These are phyloP conservation scores for Nyctalus aviator DNA, from an alignment of 2,797 vertebrate species.

Conservation along the genomic window DNA sequence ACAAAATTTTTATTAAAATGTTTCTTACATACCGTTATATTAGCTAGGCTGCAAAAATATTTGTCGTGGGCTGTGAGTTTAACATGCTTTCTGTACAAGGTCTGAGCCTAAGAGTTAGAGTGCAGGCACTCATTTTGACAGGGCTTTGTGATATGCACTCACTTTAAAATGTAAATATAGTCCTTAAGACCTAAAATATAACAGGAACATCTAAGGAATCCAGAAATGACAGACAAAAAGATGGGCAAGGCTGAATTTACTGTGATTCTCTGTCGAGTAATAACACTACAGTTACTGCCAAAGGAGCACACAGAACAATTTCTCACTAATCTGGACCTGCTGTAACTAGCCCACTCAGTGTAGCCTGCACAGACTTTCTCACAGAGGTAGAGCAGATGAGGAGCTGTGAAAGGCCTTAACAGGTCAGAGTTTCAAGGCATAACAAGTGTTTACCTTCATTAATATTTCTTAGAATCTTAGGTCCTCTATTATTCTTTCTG, in stretches of 20 bases:
- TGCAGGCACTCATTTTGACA: not conserved
- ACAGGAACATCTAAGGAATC: conserved; percentile 39
- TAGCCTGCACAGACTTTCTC: conserved; percentile 28
- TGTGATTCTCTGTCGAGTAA: not conserved
- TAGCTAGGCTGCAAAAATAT: too few species aligned
- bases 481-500: not conserved
- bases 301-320: not conserved
- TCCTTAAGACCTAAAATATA: conserved; percentile 50
- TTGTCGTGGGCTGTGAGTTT: too few species aligned
- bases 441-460: not conserved
- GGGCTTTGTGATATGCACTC: not conserved
- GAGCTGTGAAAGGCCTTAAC: not conserved
- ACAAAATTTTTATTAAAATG: too few species aligned
- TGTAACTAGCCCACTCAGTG: not conserved
- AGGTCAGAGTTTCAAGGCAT: conserved; percentile 1
- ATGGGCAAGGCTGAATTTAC: not conserved
- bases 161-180: not conserved
- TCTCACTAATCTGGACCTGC: not conserved
- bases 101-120: not conserved
- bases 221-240: conserved; percentile 3
- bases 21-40: too few species aligned
- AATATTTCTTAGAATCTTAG: conserved; percentile 22
- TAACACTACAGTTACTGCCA: not conserved
- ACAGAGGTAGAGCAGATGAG: not conserved
- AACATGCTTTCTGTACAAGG: not conserved